These are phyloP conservation scores for Dolichallabes microphthalmus DNA, from an alignment of 2,113 vertebrate genomes.

Conservation along the genomic window DNA sequence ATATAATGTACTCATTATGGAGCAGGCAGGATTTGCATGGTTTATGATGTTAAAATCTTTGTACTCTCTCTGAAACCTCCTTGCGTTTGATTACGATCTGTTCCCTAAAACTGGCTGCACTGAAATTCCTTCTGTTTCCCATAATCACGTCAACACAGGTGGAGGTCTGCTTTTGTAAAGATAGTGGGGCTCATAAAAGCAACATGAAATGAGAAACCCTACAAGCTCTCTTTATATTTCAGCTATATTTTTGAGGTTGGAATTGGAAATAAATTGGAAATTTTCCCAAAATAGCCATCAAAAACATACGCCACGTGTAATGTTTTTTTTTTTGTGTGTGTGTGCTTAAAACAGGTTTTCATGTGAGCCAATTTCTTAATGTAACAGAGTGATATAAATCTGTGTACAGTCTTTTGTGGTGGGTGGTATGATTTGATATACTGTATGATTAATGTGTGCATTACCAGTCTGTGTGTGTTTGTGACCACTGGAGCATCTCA, in stretches of 20 bases:
- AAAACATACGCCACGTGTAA: neutral
- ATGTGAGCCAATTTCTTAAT: neutral
- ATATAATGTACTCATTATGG: neutral
- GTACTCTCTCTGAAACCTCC: neutral
- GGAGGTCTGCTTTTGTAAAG: neutral
- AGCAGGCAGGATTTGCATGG: neutral
- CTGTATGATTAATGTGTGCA: constrained; percentile 7
- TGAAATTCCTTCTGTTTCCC: neutral
- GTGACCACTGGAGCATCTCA: constrained; percentile 16
- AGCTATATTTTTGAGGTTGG: neutral
- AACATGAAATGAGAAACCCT: constrained; percentile 11
- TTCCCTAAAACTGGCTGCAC: neutral
- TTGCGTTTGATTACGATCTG: neutral
- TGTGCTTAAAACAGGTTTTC: neutral
- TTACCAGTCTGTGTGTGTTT: neutral
- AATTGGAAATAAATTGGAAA: neutral
- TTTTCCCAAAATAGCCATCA: constrained; percentile 14
- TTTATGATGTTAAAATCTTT: neutral
- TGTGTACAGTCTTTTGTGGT: neutral
- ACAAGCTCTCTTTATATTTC: neutral
- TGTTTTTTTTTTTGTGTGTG: too few relatives aligned
- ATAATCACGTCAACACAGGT: neutral
- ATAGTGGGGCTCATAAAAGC: neutral
- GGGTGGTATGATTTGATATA: neutral
- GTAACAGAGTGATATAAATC: neutral